Base-by-base conservation (phyloP, 1,140 invertebrate species). In the Dinoponera quadriceps region DNA sequence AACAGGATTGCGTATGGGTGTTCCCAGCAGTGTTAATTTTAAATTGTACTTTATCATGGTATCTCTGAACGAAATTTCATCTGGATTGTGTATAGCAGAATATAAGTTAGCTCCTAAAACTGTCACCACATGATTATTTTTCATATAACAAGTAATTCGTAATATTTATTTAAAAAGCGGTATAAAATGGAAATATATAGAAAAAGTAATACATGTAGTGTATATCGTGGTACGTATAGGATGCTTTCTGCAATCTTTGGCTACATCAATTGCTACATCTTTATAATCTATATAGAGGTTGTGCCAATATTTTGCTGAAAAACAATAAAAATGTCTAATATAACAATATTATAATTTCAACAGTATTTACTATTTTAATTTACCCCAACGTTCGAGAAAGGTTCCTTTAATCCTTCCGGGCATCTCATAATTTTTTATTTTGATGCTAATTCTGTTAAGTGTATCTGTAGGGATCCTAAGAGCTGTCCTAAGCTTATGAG, bases 11-110 rank as follows among this genome's bases (percentile, higher is more conserved):
- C 96, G 95, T 84, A 96, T 95, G 0, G 93, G 85, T 74, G 96
- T 94, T 69, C 96, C 95, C 16, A 98, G 95, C 65, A 96, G 93
- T n/a, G 95, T 94, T 48, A 98, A 90, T 80, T 96, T 95, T 88
- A 96, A 96, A 9, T 93, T 93, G 85, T 95, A 94, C 86, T 94
- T 92, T 44, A 96, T 91, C 38, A 97, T 85, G 68, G 95, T 92
- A 85, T 96, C 94, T 82, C 94, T 93, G 88, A 96, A 98, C 88
- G 94, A 94, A 1, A 91, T 85, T 92, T 97, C 96, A 87, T 95
- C 94, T 20, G 97, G 97, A 94, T 97, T 98, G 27, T 95, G 94
- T 83, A 92, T 94, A 3, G 91, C 85, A 54, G 95, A 91, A 69
- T 94, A 94, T 71, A 91, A 93, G 3, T 91, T 51, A n/a, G 92